Conservation (phyloP, 2,888 invertebrate species). For the Thereva unica region DNA sequence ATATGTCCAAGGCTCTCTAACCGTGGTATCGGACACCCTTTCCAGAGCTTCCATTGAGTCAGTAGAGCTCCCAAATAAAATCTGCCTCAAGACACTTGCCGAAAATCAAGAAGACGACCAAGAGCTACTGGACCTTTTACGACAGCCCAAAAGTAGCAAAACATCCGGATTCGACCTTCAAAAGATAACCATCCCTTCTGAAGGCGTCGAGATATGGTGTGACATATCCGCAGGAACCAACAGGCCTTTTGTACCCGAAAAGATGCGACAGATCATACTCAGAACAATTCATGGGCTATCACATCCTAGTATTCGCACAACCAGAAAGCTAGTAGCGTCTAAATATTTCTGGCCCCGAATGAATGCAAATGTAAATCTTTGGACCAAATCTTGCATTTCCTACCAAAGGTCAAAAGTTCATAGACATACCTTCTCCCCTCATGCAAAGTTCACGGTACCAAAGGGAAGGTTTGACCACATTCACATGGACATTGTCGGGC, state of each 20-base stretch:
- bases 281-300: not conserved
- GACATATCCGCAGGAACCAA: not conserved
- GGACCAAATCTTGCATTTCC: slow-evolving; percentile 36
- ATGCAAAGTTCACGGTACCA: not conserved
- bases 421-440: not conserved
- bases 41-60: too few species aligned
- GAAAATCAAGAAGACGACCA: too few species aligned
- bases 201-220: not conserved
- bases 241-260: not conserved
- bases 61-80: too few species aligned
- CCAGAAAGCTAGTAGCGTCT: not conserved
- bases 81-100: too few species aligned
- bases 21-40: too few species aligned
- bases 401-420: not conserved
- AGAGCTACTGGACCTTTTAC: too few species aligned
- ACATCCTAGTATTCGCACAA: slow-evolving; percentile 4
- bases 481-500: not conserved
- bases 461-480: not conserved
- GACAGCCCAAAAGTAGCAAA: too few species aligned
- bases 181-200: not conserved
- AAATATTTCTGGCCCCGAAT: slow-evolving; percentile 19
- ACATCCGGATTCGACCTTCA: too few species aligned
- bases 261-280: not conserved
- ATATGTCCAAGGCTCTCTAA: not conserved
- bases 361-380: slow-evolving; percentile 3